phyloP scores from a whole-genome alignment of 2,113 vertebrate genomes.

The Plestiodon gilberti region DNA sequence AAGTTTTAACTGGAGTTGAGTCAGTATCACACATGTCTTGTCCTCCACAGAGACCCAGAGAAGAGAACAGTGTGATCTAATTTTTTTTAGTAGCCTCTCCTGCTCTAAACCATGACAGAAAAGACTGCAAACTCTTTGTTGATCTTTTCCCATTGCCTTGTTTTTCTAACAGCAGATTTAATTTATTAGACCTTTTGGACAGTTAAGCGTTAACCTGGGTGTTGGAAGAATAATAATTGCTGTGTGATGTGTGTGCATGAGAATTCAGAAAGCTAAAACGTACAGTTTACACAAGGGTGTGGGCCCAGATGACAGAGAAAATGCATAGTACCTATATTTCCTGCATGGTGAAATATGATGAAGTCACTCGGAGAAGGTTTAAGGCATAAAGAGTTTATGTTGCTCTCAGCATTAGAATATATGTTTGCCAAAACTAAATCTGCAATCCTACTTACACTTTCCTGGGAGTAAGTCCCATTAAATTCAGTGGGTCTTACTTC shows the following conservation, averaged over 20 bases:
- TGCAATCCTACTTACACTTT: too few relatives aligned
- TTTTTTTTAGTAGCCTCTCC: slow-evolving; percentile 47
- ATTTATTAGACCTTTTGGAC: slow-evolving; percentile 59
- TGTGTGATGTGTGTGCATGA: slow-evolving; percentile 52
- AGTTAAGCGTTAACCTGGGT: slow-evolving; percentile 53
- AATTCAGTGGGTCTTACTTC: too few relatives aligned
- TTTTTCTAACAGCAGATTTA: slow-evolving; percentile 59
- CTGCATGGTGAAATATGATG: slow-evolving; percentile 62
- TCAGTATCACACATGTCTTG: neutral
- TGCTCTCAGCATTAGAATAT: slow-evolving; percentile 32
- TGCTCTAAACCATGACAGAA: slow-evolving; percentile 62
- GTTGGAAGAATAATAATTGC: slow-evolving; percentile 46
- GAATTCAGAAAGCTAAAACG: slow-evolving; percentile 59
- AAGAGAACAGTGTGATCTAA: slow-evolving; percentile 37
- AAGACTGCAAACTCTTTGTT: slow-evolving; percentile 54
- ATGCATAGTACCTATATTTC: slow-evolving; percentile 60
- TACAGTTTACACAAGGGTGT: slow-evolving; percentile 57
- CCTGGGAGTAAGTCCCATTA: too few relatives aligned
- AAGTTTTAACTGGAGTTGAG: neutral
- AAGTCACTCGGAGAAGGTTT: slow-evolving; percentile 63
- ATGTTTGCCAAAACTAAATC: slow-evolving; percentile 39
- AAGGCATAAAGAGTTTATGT: slow-evolving; percentile 57
- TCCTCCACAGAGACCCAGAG: slow-evolving; percentile 43
- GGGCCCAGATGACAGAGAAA: slow-evolving; percentile 61
- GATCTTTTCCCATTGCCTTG: slow-evolving; percentile 34